Base-by-base conservation (phyloP, 2,888 invertebrate genomes). In the Nemapogon koenigi region DNA sequence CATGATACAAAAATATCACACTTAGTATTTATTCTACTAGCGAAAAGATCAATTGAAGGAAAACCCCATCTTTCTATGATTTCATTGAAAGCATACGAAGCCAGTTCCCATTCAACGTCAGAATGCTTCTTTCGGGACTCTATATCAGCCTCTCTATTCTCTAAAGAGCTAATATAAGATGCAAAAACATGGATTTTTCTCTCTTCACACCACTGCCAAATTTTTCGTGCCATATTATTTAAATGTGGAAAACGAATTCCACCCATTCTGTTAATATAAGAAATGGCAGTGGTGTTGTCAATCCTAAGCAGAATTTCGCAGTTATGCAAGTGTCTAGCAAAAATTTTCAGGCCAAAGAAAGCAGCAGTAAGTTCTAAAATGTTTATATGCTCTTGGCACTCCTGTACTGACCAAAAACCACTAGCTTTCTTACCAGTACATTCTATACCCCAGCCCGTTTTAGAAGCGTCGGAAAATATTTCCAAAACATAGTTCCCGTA, bases 211-310 rank as follows among this genome's bases (percentile, higher is more conserved):
- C 35, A 35, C 13, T 35, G 19, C 39, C 39, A 39, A 18, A 39
- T 39, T n/a, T 29, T n/a, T 26, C 11, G 11, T 10, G 35, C 6
- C 8, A 39, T 3, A 8, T 22, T 2, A 11, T 11, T 29, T 7
- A 39, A 19, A 16, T 39, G 35, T 3, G 39, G 35, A 16, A 25
- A 39, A 16, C 35, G 35, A 16, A 39, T 27, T 10, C 35, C 32
- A 2, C 38, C 38, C 38, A 32, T 38, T 6, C 27, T 3, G 16
- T 38, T 38, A 18, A 48, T 45, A 16, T 45, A 47, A 14, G 33
- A 26, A 2, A 49, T 30, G 0, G 47, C 45, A 7, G 49, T 46
- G 3, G 42, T 45, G 16, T 49, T 46, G 26, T 47, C 42, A n/a
- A 43, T 40, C 3, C 46, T 26, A 15, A 44, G 16, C 4, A 46